These are phyloP conservation scores for Philantomba maxwellii DNA, from an alignment of 2,113 vertebrate genomes.

Conservation along the genomic window DNA sequence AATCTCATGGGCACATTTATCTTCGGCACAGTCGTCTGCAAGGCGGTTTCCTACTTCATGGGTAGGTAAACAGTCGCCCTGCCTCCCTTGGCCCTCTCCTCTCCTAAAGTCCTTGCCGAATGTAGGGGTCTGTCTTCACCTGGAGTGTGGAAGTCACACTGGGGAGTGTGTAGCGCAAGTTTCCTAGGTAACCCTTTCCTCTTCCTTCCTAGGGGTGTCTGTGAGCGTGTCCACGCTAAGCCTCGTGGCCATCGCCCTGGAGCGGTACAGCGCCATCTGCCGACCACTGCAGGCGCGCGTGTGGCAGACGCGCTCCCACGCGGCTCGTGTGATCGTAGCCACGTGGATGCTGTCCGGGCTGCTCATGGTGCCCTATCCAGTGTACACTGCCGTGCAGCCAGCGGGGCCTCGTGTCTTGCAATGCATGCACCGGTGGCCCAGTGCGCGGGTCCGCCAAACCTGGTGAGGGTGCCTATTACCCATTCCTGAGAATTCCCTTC, in stretches of 20 bases:
- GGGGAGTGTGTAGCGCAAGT: not conserved
- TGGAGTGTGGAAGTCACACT: not conserved
- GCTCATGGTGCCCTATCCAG: constrained; percentile 93
- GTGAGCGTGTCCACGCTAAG: constrained; percentile 96
- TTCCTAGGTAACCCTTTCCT: accelerated
- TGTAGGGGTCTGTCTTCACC: not conserved
- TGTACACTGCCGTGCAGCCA: constrained; percentile 84
- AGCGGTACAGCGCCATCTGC: constrained; percentile 97
- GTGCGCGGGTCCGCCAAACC: constrained; percentile 80
- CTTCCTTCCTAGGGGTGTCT: constrained; percentile 85
- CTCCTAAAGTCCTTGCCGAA: not conserved
- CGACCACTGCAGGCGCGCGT: constrained; percentile 92
- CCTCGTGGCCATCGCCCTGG: constrained; percentile 94
- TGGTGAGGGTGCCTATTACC: constrained; percentile 82
- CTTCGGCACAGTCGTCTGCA: constrained; percentile 93
- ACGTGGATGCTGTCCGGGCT: constrained; percentile 91
- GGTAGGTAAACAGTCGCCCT: constrained; percentile 78
- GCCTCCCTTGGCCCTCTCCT: not conserved
- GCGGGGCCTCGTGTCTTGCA: constrained; percentile 68
- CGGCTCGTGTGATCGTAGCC: constrained; percentile 89
- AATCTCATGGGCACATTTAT: constrained; percentile 93
- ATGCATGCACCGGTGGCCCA: constrained; percentile 88
- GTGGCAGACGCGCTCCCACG: constrained; percentile 96
- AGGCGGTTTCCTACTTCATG: constrained; percentile 94
- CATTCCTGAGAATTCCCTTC: not conserved